phyloP scores from a whole-genome alignment of 2,113 vertebrate genomes.

The Psophia crepitans region DNA sequence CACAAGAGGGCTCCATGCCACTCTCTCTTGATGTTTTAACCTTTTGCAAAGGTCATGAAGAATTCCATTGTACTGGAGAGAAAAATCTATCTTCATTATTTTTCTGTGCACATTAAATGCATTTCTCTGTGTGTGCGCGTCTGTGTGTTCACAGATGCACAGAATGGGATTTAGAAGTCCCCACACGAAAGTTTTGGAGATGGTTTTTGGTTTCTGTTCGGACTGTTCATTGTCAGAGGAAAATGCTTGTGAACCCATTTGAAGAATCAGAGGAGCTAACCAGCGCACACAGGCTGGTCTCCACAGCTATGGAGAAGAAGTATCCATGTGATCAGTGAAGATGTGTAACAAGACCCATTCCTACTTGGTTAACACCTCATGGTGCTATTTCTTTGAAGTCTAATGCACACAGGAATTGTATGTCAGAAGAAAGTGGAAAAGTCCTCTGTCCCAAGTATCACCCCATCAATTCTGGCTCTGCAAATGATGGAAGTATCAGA shows the following conservation, averaged over 20 bases:
- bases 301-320: not conserved
- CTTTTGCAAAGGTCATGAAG: not conserved
- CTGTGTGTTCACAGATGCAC: not conserved
- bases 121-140: too few relatives aligned
- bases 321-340: not conserved
- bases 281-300: not conserved
- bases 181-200: not conserved
- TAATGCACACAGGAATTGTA: not conserved
- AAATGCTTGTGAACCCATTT: not conserved
- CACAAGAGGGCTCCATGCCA: not conserved
- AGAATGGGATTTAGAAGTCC: not conserved
- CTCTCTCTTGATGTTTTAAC: not conserved
- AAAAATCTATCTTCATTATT: not conserved
- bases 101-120: not conserved
- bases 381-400: constrained; percentile 2
- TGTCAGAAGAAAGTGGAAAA: not conserved
- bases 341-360: not conserved
- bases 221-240: not conserved
- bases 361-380: constrained; percentile 27
- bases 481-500: constrained; percentile 4
- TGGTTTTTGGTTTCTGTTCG: not conserved
- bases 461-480: constrained; percentile 29
- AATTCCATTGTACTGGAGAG: not conserved
- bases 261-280: not conserved
- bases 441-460: not conserved